phyloP scores from a whole-genome alignment of 2,797 vertebrate genomes.

The Coilia nasus region DNA sequence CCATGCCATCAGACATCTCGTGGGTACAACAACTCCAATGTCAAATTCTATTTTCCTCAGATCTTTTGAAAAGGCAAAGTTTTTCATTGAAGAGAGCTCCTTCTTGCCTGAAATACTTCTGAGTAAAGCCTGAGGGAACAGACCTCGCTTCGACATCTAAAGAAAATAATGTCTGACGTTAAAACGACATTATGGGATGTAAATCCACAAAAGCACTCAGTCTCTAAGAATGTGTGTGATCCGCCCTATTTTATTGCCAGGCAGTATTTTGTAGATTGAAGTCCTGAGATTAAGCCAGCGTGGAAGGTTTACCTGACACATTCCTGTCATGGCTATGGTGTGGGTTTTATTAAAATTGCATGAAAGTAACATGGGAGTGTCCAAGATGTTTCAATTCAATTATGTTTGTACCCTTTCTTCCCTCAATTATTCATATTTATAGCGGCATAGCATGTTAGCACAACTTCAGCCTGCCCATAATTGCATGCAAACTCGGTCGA shows the following conservation, averaged over 20 bases:
- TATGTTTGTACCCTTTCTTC: conserved; percentile 51
- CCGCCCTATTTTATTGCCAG: conserved; percentile 66
- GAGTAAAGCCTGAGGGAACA: conserved; percentile 53
- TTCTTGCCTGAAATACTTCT: conserved; percentile 52
- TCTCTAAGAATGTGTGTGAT: conserved; percentile 67
- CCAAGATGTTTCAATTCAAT: conserved; percentile 58
- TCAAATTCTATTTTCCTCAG: conserved; percentile 62
- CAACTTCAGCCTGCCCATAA: conserved; percentile 45
- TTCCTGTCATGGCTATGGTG: conserved; percentile 55
- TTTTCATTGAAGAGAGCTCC: conserved; percentile 53
- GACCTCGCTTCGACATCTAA: conserved; percentile 58
- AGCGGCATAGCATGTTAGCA: conserved; percentile 51
- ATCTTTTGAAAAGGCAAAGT: conserved; percentile 46
- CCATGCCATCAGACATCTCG: conserved; percentile 59
- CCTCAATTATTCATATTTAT: conserved; percentile 63
- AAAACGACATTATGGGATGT: conserved; percentile 64
- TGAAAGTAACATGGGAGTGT: conserved; percentile 47
- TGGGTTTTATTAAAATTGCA: conserved; percentile 60
- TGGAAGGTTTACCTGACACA: conserved; percentile 65
- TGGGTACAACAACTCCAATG: conserved; percentile 56
- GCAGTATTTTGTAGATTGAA: conserved; percentile 59
- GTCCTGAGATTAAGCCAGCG: conserved; percentile 54
- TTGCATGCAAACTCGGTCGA: conserved; percentile 42
- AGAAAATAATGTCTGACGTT: conserved; percentile 63
- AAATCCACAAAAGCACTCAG: conserved; percentile 66